Percentiles rank a stretch among this genome's conserved stretches.
Conservation (phyloP, 2,888 invertebrate species). For the Stomorhina lunata region DNA sequence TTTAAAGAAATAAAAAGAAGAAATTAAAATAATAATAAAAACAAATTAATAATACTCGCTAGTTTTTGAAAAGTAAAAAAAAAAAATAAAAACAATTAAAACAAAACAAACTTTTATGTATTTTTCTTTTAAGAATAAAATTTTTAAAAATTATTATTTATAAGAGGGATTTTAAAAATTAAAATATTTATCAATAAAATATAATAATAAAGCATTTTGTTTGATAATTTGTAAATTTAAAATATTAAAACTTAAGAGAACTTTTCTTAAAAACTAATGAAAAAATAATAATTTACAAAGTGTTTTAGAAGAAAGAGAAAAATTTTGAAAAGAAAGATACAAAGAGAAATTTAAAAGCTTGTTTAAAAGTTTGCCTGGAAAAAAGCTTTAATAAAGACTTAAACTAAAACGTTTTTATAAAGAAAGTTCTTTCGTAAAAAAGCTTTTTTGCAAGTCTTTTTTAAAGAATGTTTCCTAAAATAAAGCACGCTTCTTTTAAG, state of each 20-base stretch:
- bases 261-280: conserved; percentile 37
- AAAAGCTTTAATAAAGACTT: too few relatives aligned
- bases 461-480: too few relatives aligned
- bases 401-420: too few relatives aligned
- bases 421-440: too few relatives aligned
- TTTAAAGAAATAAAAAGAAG: conserved; percentile 62
- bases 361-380: too few relatives aligned
- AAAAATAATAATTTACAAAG: conserved; percentile 60
- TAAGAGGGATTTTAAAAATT: too few relatives aligned
- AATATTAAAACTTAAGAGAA: conserved; percentile 27
- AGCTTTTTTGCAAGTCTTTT: too few relatives aligned
- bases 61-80: conserved; percentile 33
- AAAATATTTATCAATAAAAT: conserved; percentile 41
- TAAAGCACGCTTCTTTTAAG: too few relatives aligned
- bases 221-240: conserved; percentile 27
- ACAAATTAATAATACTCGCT: conserved; percentile 67
- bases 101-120: conserved; percentile 54
- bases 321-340: background rate
- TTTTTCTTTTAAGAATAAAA: background rate
- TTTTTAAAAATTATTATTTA: conserved; percentile 22
- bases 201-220: conserved; percentile 63
- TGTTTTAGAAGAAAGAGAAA: conserved; percentile 18
- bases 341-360: conserved; percentile 5
- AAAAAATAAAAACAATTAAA: conserved; percentile 35
- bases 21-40: too few relatives aligned